Base-by-base conservation (phyloP, 1,140 invertebrate genomes). In the Dendrolimus punctatus region DNA sequence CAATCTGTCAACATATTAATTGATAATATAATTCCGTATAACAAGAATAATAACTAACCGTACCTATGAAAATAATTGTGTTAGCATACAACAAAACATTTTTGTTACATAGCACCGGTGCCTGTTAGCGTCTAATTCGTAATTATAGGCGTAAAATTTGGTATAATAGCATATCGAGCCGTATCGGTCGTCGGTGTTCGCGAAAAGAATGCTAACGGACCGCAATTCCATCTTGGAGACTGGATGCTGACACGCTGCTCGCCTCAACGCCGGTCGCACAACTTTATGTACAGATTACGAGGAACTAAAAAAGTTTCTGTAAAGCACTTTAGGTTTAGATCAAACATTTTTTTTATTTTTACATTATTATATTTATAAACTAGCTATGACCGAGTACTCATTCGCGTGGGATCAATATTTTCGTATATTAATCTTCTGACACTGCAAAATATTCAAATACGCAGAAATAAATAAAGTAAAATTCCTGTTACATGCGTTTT, bases 71-170 rank as follows among this genome's bases (percentile, higher is more conserved):
- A 44, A 61, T 62, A 66, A 59, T 55, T 59, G 45, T 48, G 49
- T 59, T 72, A 67, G 58, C 58, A 53, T 45, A 66, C 55, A 52
- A 55, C 47, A 58, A 62, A 66, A 55, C 48, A 60, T 48, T 53
- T 56, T 68, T 63, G 57, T 63, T 47, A 39, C 54, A 23, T 23
- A 23, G 23, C 23, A 57, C 48, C 10, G 52, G 46, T 63, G 58
- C 53, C 59, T 53, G 57, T 62, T 66, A 62, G 57, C 60, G 47
- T 67, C 61, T 76, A 72, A 77, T 74, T 76, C 67, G 68, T 75
- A 79, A 77, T 79, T 77, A 79, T 53, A 73, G 60, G 74, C 71
- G 74, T 76, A 68, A 78, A 76, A 80, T 76, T 72, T 60, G 65
- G 47, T 68, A 54, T 66, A 72, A 71, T 71, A 64, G 66, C 72